Base-by-base conservation (phyloP, 2,888 invertebrate genomes). In the Eupelmus urozonus region DNA sequence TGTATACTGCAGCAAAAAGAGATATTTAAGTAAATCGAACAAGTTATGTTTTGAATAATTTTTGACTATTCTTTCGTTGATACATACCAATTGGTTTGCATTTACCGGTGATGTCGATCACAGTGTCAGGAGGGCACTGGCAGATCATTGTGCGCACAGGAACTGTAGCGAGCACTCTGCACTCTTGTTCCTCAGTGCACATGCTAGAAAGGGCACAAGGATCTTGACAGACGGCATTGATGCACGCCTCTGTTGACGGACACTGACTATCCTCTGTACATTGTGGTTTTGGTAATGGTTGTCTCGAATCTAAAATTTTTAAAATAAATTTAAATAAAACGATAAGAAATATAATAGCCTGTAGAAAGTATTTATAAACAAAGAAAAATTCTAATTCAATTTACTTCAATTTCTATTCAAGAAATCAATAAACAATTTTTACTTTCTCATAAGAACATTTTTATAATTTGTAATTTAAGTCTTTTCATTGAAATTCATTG, bases 131-230 rank as follows among this genome's bases (percentile, higher is more conserved):
- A 18, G 96, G 95, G 90, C 97, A 97, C 85, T 95, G 93, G 87
- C 97, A 97, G 84, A 96, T 95, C 84, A 97, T 94, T 0, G 96
- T 96, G 69, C 96, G 93, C 81, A 96, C 90, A 1, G 97, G 96
- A 60, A 94, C 87, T 0, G 96, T 94, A 83, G 96, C 95, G 13
- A 95, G 91, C 0, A 96, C 95, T 78, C 93, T 92, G 88, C 97
- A 97, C 77, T 94, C 92, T 83, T 97, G 95, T 81, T 95, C 95
- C 4, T 92, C 91, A 18, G 93, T 93, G 86, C 97, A 97, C 59
- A 95, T 93, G 82, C 93, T 93, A 9, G 93, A 92, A 4, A 92
- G 90, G 13, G 92, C 90, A 85, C 97, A 97, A 3, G 96, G 95
- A 90, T 97, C 94, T 78, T 93, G 92, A 85, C 97, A 97, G 34